Base-by-base conservation (phyloP, 2,113 vertebrate genomes). In the Phylloscopus trochiloides region DNA sequence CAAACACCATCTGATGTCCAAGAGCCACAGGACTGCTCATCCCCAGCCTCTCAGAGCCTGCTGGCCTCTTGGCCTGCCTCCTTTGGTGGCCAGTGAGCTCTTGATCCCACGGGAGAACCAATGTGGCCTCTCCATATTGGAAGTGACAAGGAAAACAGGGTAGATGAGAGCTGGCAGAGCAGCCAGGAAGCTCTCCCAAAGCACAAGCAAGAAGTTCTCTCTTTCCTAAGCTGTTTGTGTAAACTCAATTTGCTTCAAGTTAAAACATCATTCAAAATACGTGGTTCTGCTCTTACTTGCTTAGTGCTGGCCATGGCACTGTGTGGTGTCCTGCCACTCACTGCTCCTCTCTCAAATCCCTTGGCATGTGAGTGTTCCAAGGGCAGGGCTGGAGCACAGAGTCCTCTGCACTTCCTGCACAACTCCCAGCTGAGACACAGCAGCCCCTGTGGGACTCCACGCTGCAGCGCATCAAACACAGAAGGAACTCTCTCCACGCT, bases 401-500 rank as follows among this genome's bases (percentile, higher is more conserved):
- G 61, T 3, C 51, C 72, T 17, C 29, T 12, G 34, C 34, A 2
- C 29, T 18, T 43, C 29, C 67, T 38, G 68, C 50, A 7, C 40
- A 24, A 13, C 25, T 59, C 81, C 43, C 86, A 76, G 82, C 80
- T 38, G 68, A 61, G 72, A 66, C 0, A 0, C n/a, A 61, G 71
- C 62, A 76, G 36, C 29, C 50, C 61, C 31, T 6, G 25, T 0
- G 10, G 77, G 51, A 20, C 31, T 9, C 52, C 47, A 29, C 0
- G 0, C 4, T 5, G 2, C 76, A 62, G 38, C 0, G 0, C 24
- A 71, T 71, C 90, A 77, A 18, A 62, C 61, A 4, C 7, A 8
- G 48, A 20, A 38, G 50, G 38, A 77, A 38, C 74, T 66, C 9
- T 1, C 54, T 31, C 50, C 87, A 42, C 0, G 0, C 25, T 26